Percentiles rank a stretch among this genome's conserved stretches.
These are phyloP conservation scores for Ellobius talpinus DNA, from an alignment of 2,113 vertebrate species.

Conservation along the genomic window DNA sequence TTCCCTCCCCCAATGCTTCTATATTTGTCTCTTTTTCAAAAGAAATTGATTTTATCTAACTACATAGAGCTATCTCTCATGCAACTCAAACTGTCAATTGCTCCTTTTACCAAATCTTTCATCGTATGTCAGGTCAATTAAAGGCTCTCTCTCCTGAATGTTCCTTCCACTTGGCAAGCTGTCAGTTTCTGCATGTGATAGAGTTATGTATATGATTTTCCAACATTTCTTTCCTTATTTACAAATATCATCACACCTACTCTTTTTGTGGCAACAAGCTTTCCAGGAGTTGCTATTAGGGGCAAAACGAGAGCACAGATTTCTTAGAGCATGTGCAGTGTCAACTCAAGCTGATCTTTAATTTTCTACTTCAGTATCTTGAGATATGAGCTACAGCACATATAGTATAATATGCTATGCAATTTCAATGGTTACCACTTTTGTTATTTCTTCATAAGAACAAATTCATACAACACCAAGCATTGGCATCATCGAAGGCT, in stretches of 20 bases:
- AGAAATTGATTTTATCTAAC: neutral
- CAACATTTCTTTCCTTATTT: neutral
- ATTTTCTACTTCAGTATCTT: neutral
- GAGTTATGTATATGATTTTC: neutral
- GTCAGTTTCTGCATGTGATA: neutral
- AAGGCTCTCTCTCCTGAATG: neutral
- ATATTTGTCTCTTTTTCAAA: neutral
- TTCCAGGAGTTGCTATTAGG: neutral
- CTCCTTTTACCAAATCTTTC: neutral
- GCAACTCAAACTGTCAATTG: neutral
- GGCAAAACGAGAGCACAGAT: neutral
- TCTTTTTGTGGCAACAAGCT: neutral
- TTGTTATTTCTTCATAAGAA: neutral
- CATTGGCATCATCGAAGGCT: neutral
- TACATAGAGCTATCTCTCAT: neutral
- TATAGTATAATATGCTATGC: neutral
- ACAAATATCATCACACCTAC: neutral
- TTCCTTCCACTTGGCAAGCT: neutral
- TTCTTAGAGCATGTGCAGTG: neutral
- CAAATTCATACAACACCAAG: neutral
- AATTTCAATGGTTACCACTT: neutral
- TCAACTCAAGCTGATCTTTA: neutral
- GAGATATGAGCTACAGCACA: neutral
- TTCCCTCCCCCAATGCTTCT: neutral
- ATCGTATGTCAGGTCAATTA: neutral